Conservation (phyloP, 1,140 invertebrate species). For the Formica selysi region DNA sequence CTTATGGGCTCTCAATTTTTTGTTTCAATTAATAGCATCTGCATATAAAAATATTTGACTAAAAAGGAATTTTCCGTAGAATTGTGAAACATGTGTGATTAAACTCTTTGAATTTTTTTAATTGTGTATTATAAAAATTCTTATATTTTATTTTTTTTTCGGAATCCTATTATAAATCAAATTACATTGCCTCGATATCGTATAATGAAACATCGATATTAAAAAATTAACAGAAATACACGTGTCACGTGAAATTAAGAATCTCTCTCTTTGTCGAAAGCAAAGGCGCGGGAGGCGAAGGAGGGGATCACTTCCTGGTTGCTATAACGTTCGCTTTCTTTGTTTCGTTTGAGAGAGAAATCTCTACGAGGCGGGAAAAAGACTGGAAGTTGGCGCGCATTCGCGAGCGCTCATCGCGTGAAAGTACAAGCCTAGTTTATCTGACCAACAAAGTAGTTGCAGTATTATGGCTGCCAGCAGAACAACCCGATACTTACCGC, state of each 20-base stretch:
- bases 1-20: neutral
- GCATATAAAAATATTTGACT: neutral
- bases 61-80: neutral
- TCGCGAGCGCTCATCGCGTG: slow-evolving; percentile 50
- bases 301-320: slow-evolving; percentile 63
- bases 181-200: neutral
- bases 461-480: slow-evolving; percentile 33
- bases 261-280: slow-evolving; percentile 41
- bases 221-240: neutral
- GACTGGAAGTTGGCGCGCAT: neutral
- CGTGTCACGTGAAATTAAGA: neutral
- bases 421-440: slow-evolving; percentile 65
- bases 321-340: slow-evolving; percentile 70
- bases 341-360: slow-evolving; percentile 61
- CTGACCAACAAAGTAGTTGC: slow-evolving; percentile 39
- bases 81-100: neutral
- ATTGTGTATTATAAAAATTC: neutral
- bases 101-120: neutral
- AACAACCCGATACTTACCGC: slow-evolving; percentile 53
- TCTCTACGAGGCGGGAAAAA: slow-evolving; percentile 31
- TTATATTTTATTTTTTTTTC: neutral
- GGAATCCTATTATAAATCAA: neutral
- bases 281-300: slow-evolving; percentile 46
- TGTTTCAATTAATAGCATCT: neutral
- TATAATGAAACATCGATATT: slow-evolving; percentile 3